These are phyloP conservation scores for Coregonus clupeaformis DNA, from an alignment of 2,113 vertebrate genomes.

Conservation along the genomic window DNA sequence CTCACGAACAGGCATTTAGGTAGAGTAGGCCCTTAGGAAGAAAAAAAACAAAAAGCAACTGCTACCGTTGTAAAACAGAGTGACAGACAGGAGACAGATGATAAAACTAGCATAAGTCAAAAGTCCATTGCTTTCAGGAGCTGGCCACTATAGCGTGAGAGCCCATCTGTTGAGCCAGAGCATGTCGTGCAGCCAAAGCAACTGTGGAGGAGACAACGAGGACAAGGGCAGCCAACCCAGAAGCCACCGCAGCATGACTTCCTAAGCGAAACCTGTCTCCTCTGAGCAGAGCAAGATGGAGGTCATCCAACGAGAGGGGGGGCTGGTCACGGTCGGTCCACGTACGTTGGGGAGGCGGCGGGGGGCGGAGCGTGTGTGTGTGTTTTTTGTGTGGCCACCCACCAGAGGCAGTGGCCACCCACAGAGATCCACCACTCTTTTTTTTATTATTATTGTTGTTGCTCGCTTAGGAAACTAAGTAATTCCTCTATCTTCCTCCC, in stretches of 20 bases:
- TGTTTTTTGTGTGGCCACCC: neutral
- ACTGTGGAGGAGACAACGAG: neutral
- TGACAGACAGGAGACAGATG: no score
- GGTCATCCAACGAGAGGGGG: neutral
- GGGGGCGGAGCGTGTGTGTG: neutral
- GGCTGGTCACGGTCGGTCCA: neutral
- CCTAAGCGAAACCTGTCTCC: neutral
- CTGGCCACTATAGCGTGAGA: neutral
- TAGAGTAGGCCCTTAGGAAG: no score
- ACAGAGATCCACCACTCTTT: neutral
- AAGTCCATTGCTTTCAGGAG: neutral
- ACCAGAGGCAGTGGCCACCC: no score
- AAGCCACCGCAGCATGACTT: neutral
- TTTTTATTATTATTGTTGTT: neutral
- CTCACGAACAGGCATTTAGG: no score
- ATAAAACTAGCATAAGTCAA: neutral
- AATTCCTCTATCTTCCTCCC: neutral
- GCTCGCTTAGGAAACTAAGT: neutral
- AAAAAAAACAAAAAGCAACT: no score
- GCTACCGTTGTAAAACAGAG: no score
- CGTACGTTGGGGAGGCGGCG: neutral
- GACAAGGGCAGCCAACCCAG: neutral
- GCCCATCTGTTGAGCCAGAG: neutral
- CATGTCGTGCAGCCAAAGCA: neutral
- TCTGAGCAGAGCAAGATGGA: neutral